These are phyloP conservation scores for Arrhamphus sclerolepis DNA, from an alignment of 2,797 vertebrate species.

Conservation along the genomic window DNA sequence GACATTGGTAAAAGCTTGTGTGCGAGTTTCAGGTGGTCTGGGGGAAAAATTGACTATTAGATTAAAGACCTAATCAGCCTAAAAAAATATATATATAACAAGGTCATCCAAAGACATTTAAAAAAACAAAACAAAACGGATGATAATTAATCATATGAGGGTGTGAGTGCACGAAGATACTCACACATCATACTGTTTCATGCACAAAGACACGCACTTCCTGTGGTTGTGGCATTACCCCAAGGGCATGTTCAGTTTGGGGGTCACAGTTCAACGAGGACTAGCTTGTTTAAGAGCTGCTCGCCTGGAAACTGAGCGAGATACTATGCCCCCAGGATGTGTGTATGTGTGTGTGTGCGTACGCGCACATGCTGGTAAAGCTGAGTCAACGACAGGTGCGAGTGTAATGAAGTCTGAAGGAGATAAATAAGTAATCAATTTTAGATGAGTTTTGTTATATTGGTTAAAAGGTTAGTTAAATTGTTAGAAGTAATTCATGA, in stretches of 20 bases:
- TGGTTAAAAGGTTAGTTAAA: slow-evolving; percentile 15
- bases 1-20: slow-evolving; percentile 67
- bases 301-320: slow-evolving; percentile 65
- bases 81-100: slow-evolving; percentile 34
- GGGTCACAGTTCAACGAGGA: slow-evolving; percentile 77
- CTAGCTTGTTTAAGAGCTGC: slow-evolving; percentile 75
- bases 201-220: slow-evolving; percentile 52
- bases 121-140: slow-evolving; percentile 31
- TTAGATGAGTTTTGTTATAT: slow-evolving; percentile 68
- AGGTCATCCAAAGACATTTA: not conserved
- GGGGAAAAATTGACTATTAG: slow-evolving; percentile 40
- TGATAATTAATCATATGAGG: slow-evolving; percentile 46
- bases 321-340: slow-evolving; percentile 58
- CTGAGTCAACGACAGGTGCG: slow-evolving; percentile 77
- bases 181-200: slow-evolving; percentile 13
- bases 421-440: slow-evolving; percentile 68
- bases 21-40: slow-evolving; percentile 22
- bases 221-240: slow-evolving; percentile 68
- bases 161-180: slow-evolving; percentile 30
- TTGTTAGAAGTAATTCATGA: too few relatives aligned
- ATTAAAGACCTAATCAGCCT: slow-evolving; percentile 48
- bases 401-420: slow-evolving; percentile 34
- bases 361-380: slow-evolving; percentile 21
- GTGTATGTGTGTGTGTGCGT: slow-evolving; percentile 30
- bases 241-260: slow-evolving; percentile 73